Base-by-base conservation (phyloP, 2,888 invertebrate species). In the Gastracanthus pulcherrimus region DNA sequence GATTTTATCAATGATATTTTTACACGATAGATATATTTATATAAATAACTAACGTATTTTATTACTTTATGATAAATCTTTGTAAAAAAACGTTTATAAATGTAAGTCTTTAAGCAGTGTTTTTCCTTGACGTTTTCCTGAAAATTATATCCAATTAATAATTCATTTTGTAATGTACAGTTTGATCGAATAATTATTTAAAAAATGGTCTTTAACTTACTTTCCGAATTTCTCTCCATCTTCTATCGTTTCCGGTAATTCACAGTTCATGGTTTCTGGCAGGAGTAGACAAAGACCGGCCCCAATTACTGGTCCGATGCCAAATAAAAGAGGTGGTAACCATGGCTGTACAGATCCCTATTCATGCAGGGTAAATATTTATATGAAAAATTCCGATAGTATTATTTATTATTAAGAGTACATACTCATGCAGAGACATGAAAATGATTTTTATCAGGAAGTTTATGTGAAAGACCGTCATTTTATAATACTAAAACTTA, bases 221-320 rank as follows among this genome's bases (percentile, higher is more conserved):
- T 89, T 91, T 86, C 90, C 90, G 84, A 92, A 92, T 77, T 88
- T 90, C 87, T 93, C 93, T 11, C 92, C 92, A 71, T 93, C 93
- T 83, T 92, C 92, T 58, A 93, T 89, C 19, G 92, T 93, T 82
- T 93, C 93, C 2, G 93, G 93, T 34, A 93, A 87, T 80, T 92
- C 90, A 67, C 91, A 90, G 76, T 92, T 89, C 85, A 92, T 90
- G 3, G 93, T 93, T 89, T 93, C 93, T n/a, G 93, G 93, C 48
- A 93, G 86, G 6, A 92, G 82, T 0, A 93, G 84, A 80, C 93
- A 92, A 0, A 93, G 86, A 9, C 89, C 78, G 23, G 92, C 93
- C 5, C 92, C 92, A n/a, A 92, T 64, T 51, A 93, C 84, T 1
- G 92, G 92, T 7, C 90, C 88, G 6, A 89, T 80, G 16, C 93